Conservation (phyloP, 92 coral and sea anemone genomes). For the Hydrozoanthus gracilis region DNA sequence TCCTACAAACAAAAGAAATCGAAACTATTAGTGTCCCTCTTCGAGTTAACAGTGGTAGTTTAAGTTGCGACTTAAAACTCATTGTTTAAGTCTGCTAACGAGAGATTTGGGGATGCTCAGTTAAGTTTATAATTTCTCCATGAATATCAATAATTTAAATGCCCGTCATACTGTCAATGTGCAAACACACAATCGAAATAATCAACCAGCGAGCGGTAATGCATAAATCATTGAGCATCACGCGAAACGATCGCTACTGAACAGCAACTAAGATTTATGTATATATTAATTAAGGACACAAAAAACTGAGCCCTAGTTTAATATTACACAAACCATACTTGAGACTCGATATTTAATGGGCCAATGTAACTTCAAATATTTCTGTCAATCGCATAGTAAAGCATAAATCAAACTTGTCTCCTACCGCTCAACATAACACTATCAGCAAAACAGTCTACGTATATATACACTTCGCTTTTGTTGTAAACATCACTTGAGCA, state of each 20-base stretch:
- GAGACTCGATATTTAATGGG: not conserved
- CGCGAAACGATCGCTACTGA: slow-evolving; percentile 18
- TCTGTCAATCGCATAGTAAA: not conserved
- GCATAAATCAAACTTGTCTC: slow-evolving; percentile 11
- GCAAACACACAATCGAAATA: not conserved
- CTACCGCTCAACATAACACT: not conserved
- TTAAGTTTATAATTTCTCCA: too few species aligned
- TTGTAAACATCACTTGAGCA: slow-evolving; percentile 33
- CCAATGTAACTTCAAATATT: not conserved
- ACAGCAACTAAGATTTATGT: too few species aligned
- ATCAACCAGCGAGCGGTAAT: not conserved
- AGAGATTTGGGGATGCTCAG: too few species aligned
- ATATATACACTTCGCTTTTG: slow-evolving; percentile 9
- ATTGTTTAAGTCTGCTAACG: too few species aligned
- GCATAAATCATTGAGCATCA: slow-evolving; percentile 42
- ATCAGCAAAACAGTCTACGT: not conserved
- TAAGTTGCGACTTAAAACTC: too few species aligned
- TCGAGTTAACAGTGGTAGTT: too few species aligned
- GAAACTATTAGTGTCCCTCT: not conserved
- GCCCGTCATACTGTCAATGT: slow-evolving; percentile 29
- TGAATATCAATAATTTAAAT: slow-evolving; percentile 27
- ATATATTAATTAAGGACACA: not conserved
- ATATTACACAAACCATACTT: not conserved
- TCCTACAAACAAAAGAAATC: slow-evolving; percentile 71
- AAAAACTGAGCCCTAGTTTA: not conserved